phyloP scores from a whole-genome alignment of 2,888 invertebrate genomes.

The Dioctria rufipes region DNA sequence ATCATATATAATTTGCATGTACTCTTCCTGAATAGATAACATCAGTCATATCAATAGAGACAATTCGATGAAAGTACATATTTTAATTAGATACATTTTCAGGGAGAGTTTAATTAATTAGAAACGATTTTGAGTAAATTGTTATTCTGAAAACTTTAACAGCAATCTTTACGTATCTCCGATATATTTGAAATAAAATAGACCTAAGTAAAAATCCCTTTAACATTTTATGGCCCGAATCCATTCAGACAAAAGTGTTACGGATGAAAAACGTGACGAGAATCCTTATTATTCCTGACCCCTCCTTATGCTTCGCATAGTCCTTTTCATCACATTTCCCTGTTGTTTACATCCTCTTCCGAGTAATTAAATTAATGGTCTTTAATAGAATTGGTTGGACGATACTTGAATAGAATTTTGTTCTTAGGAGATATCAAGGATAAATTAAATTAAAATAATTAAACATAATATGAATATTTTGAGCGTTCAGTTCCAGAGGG shows the following conservation, averaged over 20 bases:
- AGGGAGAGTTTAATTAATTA: too few species aligned
- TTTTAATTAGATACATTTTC: too few species aligned
- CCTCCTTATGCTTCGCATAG: background rate
- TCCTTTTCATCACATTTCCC: slow-evolving; percentile 53
- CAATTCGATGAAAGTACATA: too few species aligned
- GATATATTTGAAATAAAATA: too few species aligned
- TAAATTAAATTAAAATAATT: background rate
- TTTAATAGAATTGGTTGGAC: slow-evolving; percentile 41
- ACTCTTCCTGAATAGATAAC: too few species aligned
- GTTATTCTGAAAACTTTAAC: too few species aligned
- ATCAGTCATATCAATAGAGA: too few species aligned
- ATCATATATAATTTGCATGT: too few species aligned
- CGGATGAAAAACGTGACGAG: slow-evolving; percentile 24
- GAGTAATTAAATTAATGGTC: slow-evolving; percentile 54
- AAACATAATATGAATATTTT: too few species aligned
- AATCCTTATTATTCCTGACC: slow-evolving; percentile 17
- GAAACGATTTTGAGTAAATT: too few species aligned
- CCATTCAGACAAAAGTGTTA: slow-evolving; percentile 6
- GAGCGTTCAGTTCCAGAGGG: too few species aligned
- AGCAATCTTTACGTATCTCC: too few species aligned
- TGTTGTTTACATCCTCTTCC: slow-evolving; percentile 52
- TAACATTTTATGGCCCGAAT: slow-evolving; percentile 22
- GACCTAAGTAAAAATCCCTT: background rate
- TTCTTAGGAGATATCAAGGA: slow-evolving; percentile 22
- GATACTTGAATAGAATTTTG: slow-evolving; percentile 24